phyloP scores from a whole-genome alignment of 1,140 invertebrate genomes.

The Ridgeia piscesae region DNA sequence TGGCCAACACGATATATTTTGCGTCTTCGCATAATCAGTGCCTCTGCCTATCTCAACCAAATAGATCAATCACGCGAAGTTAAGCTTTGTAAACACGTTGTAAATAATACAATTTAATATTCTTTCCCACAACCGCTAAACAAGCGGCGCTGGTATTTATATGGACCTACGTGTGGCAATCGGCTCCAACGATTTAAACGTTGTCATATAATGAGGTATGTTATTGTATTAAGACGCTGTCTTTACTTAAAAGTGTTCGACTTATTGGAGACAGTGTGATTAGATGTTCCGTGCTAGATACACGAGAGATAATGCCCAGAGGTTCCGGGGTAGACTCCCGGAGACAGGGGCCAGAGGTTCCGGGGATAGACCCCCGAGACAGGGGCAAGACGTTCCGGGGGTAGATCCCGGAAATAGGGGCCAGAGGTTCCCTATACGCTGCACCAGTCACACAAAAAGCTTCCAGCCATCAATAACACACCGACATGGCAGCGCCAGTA shows the following conservation, averaged over 20 bases:
- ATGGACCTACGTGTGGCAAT: too few species aligned
- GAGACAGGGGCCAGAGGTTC: too few species aligned
- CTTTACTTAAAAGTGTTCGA: too few species aligned
- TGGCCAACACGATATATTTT: neutral
- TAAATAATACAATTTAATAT: neutral
- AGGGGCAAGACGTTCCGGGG: neutral
- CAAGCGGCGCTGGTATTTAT: neutral
- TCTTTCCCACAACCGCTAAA: neutral
- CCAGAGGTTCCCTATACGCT: neutral
- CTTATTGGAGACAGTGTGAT: too few species aligned
- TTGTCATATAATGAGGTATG: too few species aligned
- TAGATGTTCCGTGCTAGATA: too few species aligned
- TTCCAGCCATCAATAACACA: neutral
- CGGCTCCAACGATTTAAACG: too few species aligned
- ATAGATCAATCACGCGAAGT: neutral
- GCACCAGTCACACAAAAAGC: neutral
- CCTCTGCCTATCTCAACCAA: neutral
- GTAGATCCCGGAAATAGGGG: neutral
- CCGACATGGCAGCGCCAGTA: neutral
- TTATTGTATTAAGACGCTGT: too few species aligned
- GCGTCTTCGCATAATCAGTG: neutral
- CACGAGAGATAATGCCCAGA: too few species aligned
- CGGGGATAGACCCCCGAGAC: too few species aligned
- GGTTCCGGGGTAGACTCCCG: too few species aligned
- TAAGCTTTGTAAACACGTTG: neutral